Base-by-base conservation (phyloP, 2,888 invertebrate genomes). In the Andricus curvator region DNA sequence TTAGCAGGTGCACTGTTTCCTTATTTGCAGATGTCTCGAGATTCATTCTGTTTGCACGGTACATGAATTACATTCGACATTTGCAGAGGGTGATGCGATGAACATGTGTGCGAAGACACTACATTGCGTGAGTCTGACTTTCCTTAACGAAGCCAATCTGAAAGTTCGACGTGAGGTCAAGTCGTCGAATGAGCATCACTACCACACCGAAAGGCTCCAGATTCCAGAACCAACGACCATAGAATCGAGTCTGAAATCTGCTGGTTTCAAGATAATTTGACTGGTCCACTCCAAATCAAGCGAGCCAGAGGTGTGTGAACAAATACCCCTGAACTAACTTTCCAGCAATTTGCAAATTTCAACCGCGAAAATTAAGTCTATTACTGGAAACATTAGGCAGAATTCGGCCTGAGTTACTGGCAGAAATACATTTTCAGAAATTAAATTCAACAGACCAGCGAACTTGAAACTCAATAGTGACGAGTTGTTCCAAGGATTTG, bases 101-200 rank as follows among this genome's bases (percentile, higher is more conserved):
- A 48, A 48, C 17, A 8, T 68, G 22, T 25, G n/a, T 68, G 44
- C 25, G 22, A 44, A 44, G 13, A 25, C 17, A 48, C 8, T 41
- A 41, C n/a, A 25, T 68, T 68, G 44, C 68, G 41, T 44, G 17
- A 22, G 79, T 44, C 66, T 80, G 76, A 25, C 65, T 80, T 80
- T 77, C 79, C 66, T 77, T 80, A 80, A 80, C 67, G 79, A 80
- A 80, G 79, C 77, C 67, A 80, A 80, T 80, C 79, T 41, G 37
- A 56, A 20, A 41, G 66, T 80, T 74, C 79, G 70, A 68, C 8
- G n/a, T 60, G 20, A 74, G 79, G 79, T 79, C 74, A 74, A 79
- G 20, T 68, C 33, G 62, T 29, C 48, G 68, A 25, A 64, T n/a
- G 77, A 77, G 64, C 41, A 62, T 77, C 37, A 64, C 77, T 25